These are phyloP conservation scores for Cantharis lateralis DNA, from an alignment of 2,888 invertebrate genomes.

Conservation along the genomic window DNA sequence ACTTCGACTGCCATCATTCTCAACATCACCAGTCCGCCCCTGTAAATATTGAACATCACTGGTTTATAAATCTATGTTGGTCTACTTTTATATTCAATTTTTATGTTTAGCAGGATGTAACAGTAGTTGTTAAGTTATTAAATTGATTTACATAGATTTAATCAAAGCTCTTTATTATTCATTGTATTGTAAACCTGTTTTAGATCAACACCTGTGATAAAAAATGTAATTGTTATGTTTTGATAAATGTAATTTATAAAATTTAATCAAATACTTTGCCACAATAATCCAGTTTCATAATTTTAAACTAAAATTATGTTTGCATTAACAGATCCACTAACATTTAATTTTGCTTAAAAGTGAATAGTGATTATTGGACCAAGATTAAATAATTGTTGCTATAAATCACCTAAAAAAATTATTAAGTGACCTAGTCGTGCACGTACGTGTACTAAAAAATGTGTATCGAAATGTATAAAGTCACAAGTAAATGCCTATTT, in stretches of 20 bases:
- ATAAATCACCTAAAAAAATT: conserved; percentile 20
- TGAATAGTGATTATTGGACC: conserved; percentile 48
- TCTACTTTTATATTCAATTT: background rate
- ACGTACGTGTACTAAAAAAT: conserved; percentile 22
- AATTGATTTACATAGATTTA: background rate
- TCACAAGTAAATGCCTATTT: background rate
- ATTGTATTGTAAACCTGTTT: background rate
- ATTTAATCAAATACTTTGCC: background rate
- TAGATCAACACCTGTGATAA: background rate
- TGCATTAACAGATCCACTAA: background rate
- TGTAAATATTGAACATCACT: background rate
- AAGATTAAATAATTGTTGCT: conserved; percentile 40
- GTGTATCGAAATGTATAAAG: conserved; percentile 6
- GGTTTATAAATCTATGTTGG: background rate
- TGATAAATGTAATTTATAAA: background rate
- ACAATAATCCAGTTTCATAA: background rate
- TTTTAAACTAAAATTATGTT: background rate
- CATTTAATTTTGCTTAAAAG: conserved; percentile 5
- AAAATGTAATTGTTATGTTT: background rate
- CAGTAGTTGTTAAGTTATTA: background rate
- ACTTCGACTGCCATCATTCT: background rate
- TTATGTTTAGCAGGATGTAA: background rate
- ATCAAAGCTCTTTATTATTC: background rate
- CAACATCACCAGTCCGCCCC: background rate
- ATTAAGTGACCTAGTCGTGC: conserved; percentile 44